Conservation (phyloP, 92 coral and sea anemone species). For the Phenganax marumi region DNA sequence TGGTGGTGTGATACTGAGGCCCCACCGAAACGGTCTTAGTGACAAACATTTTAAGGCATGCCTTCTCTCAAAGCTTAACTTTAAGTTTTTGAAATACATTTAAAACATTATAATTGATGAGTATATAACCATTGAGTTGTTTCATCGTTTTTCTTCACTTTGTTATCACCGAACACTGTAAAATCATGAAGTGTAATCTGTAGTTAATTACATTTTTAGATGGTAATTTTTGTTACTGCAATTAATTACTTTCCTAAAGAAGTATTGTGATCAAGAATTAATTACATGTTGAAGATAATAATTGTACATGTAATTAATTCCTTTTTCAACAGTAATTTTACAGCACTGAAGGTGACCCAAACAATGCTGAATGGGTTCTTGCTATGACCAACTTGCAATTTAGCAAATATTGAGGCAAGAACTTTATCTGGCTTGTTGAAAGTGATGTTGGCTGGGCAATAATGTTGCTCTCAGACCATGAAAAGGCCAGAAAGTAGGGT, state of each 20-base stretch:
- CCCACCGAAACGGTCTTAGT: conserved; percentile 20
- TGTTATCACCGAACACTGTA: conserved; percentile 1
- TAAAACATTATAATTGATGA: conserved; percentile 19
- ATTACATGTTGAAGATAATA: no score
- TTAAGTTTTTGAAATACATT: conserved; percentile 7
- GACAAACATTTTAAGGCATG: conserved; percentile 17
- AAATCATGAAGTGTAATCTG: conserved; percentile 16
- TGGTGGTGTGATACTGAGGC: conserved; percentile 24
- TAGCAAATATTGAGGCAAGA: no score
- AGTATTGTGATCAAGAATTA: no score
- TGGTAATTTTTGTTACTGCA: conserved; percentile 12
- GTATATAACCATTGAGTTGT: conserved; percentile 9
- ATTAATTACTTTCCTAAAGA: conserved; percentile 17
- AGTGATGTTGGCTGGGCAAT: no score
- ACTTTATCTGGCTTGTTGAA: no score
- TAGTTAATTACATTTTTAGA: conserved; percentile 17
- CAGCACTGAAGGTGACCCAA: no score
- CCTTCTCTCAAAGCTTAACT: conserved; percentile 25
- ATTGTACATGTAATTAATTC: no score
- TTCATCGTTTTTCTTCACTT: conserved; percentile 6
- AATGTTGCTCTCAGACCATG: no score
- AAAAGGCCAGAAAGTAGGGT: no score
- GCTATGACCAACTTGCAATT: no score
- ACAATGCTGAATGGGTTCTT: no score
- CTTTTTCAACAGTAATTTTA: no score